phyloP scores from a whole-genome alignment of 1,140 invertebrate species.

The Helicoverpa zea region DNA sequence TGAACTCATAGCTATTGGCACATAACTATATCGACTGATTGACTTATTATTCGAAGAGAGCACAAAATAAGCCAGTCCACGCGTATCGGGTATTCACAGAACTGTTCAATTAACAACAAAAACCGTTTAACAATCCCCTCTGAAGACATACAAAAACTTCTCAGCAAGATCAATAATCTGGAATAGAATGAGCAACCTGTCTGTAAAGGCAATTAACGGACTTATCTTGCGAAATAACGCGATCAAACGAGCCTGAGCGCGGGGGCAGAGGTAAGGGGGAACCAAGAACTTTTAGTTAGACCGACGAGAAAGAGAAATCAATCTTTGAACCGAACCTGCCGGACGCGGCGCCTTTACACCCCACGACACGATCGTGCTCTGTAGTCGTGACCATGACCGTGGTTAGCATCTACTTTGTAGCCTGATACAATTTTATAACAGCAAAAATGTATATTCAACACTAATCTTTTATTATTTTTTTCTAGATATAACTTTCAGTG shows the following conservation, averaged over 20 bases:
- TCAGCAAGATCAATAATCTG: conserved; percentile 73
- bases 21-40: not conserved
- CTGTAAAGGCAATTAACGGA: conserved; percentile 79
- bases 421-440: no score
- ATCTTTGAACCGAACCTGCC: conserved; percentile 73
- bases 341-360: conserved; percentile 53
- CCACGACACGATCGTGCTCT: conserved; percentile 53
- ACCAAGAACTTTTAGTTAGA: conserved; percentile 62
- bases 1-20: not conserved
- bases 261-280: conserved; percentile 46
- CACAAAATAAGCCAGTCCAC: conserved; percentile 46
- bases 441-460: no score
- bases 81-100: conserved; percentile 51
- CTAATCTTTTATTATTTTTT: no score
- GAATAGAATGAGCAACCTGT: conserved; percentile 72
- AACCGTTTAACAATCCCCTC: conserved; percentile 70
- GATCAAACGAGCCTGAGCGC: conserved; percentile 67
- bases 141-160: conserved; percentile 79
- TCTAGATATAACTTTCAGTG: not conserved
- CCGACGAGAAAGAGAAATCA: conserved; percentile 75
- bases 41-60: conserved; percentile 6
- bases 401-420: no score
- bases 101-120: conserved; percentile 66
- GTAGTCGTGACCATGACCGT: no score
- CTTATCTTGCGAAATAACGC: conserved; percentile 77